Evolutionary conservation across 2,888 invertebrate species (phyloP).

Genomic region (Epistrophe eligans): DNA sequence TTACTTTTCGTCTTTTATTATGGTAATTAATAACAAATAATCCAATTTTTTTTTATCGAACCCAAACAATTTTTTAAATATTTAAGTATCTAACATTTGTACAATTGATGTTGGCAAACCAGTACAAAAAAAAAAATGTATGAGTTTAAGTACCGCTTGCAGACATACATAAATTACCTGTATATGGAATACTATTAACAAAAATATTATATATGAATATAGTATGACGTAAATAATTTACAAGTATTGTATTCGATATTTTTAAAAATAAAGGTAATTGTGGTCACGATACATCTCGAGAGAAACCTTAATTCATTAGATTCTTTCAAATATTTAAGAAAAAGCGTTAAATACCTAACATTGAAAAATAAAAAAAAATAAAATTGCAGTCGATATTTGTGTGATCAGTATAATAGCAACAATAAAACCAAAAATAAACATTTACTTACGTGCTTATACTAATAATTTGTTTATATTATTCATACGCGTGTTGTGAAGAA

Average conservation of each 20-base stretch:
- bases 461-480: constrained; percentile 9
- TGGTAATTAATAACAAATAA: too few relatives aligned
- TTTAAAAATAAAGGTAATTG: background rate
- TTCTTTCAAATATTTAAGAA: background rate
- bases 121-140: too few relatives aligned
- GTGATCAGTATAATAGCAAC: constrained; percentile 4
- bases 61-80: too few relatives aligned
- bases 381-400: background rate
- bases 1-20: too few relatives aligned
- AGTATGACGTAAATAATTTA: too few relatives aligned
- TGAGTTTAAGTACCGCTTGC: too few relatives aligned
- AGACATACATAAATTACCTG: too few relatives aligned
- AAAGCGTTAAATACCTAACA: background rate
- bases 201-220: too few relatives aligned
- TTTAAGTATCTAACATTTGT: too few relatives aligned
- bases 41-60: too few relatives aligned
- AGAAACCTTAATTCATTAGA: background rate
- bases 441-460: constrained; percentile 13
- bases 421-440: constrained; percentile 13
- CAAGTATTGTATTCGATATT: background rate
- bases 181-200: too few relatives aligned
- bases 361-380: background rate
- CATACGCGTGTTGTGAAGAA: background rate
- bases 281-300: background rate
- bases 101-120: too few relatives aligned